Percentiles rank a stretch among this genome's conserved stretches.
These are phyloP conservation scores for Ommatoiulus sabulosus DNA, from an alignment of 2,888 invertebrate genomes.

Conservation along the genomic window DNA sequence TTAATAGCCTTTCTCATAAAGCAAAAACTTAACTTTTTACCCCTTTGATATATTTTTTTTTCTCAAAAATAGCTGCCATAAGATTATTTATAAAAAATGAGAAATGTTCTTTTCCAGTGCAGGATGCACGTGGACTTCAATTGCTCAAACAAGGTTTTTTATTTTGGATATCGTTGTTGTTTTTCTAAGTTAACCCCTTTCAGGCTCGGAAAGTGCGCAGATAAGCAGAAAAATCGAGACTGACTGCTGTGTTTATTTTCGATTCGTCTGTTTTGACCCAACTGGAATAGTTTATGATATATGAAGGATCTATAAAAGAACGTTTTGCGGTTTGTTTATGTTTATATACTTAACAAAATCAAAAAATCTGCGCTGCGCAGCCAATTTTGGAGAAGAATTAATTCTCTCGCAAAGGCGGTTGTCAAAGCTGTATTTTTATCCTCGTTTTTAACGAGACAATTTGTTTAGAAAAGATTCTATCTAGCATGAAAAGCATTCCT, in stretches of 20 bases:
- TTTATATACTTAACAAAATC: background rate
- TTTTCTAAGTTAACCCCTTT: slow-evolving; percentile 36
- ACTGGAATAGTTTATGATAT: slow-evolving; percentile 40
- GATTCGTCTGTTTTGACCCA: slow-evolving; percentile 21
- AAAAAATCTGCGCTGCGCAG: background rate
- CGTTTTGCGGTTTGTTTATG: slow-evolving; percentile 9
- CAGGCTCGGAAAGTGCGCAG: slow-evolving; percentile 9
- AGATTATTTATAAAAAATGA: background rate
- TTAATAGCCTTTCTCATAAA: slow-evolving; percentile 1
- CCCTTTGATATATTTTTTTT: background rate
- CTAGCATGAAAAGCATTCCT: background rate
- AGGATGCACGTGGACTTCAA: background rate
- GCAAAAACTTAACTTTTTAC: background rate
- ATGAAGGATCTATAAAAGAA: background rate
- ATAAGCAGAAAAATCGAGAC: slow-evolving; percentile 21
- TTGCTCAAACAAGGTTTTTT: background rate
- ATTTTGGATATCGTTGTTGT: slow-evolving; percentile 14
- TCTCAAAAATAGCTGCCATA: slow-evolving; percentile 19
- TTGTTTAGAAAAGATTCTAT: background rate
- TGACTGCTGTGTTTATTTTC: slow-evolving; percentile 36
- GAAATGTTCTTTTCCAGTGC: background rate
- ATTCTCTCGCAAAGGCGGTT: background rate
- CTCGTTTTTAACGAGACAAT: background rate
- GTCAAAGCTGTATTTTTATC: background rate
- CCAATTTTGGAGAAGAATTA: slow-evolving; percentile 10